Percentiles rank a stretch among this genome's conserved stretches.
phyloP scores from a whole-genome alignment of 2,113 vertebrate species.

The Amia ocellicauda region DNA sequence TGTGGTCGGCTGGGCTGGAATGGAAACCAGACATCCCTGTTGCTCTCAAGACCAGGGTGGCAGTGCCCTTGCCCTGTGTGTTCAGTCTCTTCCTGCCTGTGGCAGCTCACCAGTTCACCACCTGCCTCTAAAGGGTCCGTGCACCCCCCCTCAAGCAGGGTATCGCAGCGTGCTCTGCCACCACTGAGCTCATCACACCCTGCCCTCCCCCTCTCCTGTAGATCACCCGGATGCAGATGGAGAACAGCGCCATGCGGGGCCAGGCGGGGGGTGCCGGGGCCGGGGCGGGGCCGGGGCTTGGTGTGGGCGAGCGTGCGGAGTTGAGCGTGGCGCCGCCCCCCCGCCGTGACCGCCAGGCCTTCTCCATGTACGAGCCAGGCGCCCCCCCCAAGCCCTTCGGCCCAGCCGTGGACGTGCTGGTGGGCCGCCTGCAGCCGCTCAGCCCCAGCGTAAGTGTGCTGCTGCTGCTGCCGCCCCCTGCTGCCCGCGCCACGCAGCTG shows the following conservation, averaged over 20 bases:
- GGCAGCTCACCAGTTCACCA: too few species aligned
- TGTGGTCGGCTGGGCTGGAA: too few species aligned
- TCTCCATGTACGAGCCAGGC: slow-evolving; percentile 94
- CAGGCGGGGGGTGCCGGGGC: slow-evolving; percentile 53
- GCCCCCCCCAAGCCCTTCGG: slow-evolving; percentile 78
- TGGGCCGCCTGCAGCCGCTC: slow-evolving; percentile 84
- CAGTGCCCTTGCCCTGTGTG: too few species aligned
- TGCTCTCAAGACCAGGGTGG: too few species aligned
- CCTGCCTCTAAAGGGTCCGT: too few species aligned
- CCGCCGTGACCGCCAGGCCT: slow-evolving; percentile 87
- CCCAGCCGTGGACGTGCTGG: slow-evolving; percentile 81
- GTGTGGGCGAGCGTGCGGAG: slow-evolving; percentile 26
- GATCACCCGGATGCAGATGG: slow-evolving; percentile 97
- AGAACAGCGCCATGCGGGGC: slow-evolving; percentile 82
- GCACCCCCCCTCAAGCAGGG: too few species aligned
- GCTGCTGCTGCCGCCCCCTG: background rate
- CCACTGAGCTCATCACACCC: too few species aligned
- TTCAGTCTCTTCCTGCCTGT: too few species aligned
- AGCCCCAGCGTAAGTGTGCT: slow-evolving; percentile 79
- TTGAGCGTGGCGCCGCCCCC: slow-evolving; percentile 44
- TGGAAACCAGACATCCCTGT: too few species aligned
- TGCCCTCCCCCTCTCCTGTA: slow-evolving; percentile 53
- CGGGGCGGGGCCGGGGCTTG: slow-evolving; percentile 43
- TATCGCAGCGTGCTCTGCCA: too few species aligned
- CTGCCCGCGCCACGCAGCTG: background rate